Evolutionary conservation across 2,797 vertebrate genomes (phyloP), one percentile per base, ranked within the genome.

Genomic region (Selene dorsalis): DNA sequence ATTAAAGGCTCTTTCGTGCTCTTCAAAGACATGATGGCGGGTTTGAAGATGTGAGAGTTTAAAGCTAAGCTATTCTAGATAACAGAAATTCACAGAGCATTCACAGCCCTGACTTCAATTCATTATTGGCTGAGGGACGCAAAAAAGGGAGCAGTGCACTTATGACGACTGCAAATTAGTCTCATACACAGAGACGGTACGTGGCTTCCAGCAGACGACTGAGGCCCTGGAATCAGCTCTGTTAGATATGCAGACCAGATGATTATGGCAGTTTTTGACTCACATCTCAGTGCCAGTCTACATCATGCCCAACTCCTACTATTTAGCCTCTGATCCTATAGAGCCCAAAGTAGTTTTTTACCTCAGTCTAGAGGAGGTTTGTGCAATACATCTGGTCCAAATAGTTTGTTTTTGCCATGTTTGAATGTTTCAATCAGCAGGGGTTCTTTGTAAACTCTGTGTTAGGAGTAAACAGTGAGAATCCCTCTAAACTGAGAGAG

Each of bases 121-220:
- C 58, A 80, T 53, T 68, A 83, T 59, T 75, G 67, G 78, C 73
- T 78, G 57, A 14, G 8, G 70, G 78, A 85, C 45, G 70, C 60
- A 84, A 63, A 75, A 74, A 74, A 45, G 60, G 57, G 43, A 66
- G 69, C n/a, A 11, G 43, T 43, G 47, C 60, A 55, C 70, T 87
- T 68, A 69, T 85, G 68, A 84, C 64, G 60, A 69, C 65, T 65
- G 18, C 70, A 77, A 83, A 89, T 81, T 69, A 79, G 84, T 55
- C 56, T 50, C 45, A 58, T n/a, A 35, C 45, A 59, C 52, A 70
- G 56, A 70, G 73, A 61, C 56, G 56, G 18, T 35, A 39, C 9
- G 24, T 65, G 77, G 39, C 77, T 41, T 67, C 17, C 53, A 72
- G 77, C 39, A 70, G 43, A 78, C 22, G 70, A 82, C 66, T 80